Base-by-base conservation (phyloP, 1,140 invertebrate genomes). In the Anoplophora glabripennis region DNA sequence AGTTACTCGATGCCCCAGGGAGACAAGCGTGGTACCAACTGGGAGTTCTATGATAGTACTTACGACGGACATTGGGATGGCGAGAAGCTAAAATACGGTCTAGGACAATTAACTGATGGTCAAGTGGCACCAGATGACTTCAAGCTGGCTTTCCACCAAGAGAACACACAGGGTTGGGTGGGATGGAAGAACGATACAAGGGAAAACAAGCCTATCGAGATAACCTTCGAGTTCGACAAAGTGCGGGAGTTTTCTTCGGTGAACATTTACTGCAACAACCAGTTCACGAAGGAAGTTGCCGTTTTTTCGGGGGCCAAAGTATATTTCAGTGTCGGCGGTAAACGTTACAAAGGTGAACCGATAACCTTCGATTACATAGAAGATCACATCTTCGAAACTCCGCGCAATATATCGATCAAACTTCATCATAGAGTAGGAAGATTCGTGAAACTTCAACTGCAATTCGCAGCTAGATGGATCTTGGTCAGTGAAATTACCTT, bases 101-200 rank as follows among this genome's bases (percentile, higher is more conserved):
- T 96, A 2, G 94, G 94, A 12, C 89, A 93, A 72, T 80, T 97
- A 53, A 89, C 87, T n/a, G 93, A 96, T 66, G 80, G 80, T 4
- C 74, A 77, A 38, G 71, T 76, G n/a, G 81, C 81, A 0, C 80
- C 79, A 44, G 81, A 84, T 67, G 87, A 92, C 73, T 92, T 90
- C 74, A 87, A 89, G 70, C 77, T 83, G 64, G 82, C 85, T 61
- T 83, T 81, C 47, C 80, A 81, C 57, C 84, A 84, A 34, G 77
- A 78, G 5, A 28, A 28, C 21, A 28, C 5, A 47, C 88, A 89
- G 72, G 86, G 88, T 33, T 96, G 94, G 94, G 89, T 96, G 7
- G 93, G 93, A 0, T 96, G 94, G 93, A 84, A 86, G 59, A 94
- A 94, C 77, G 91, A 94, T 65, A 82, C 83, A 1, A 80, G 85